Conservation (phyloP, 2,113 vertebrate species). For the Chaetops frenatus region DNA sequence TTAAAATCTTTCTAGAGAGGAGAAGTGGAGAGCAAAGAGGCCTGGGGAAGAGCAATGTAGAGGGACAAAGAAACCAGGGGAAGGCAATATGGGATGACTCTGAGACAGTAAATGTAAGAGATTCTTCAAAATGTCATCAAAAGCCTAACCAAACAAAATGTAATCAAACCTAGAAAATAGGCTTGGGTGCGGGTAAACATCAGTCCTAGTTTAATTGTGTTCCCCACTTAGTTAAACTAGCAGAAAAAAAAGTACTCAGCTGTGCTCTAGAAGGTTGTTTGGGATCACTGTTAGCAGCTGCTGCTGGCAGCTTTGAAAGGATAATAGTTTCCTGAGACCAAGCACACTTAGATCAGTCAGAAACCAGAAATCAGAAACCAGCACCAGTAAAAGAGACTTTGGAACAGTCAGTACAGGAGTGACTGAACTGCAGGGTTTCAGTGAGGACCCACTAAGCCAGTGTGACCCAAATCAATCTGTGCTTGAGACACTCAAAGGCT, state of each 20-base stretch:
- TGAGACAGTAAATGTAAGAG: background rate
- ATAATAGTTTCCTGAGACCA: background rate
- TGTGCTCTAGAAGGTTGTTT: background rate
- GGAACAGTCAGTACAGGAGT: background rate
- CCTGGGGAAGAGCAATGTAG: background rate
- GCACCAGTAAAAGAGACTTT: background rate
- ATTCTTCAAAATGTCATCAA: background rate
- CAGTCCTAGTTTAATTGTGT: background rate
- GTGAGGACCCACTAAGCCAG: background rate
- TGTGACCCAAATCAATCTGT: background rate
- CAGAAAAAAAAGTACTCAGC: background rate
- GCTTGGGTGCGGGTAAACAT: background rate
- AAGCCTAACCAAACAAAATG: background rate
- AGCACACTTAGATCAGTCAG: background rate
- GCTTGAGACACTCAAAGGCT: background rate
- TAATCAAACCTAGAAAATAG: background rate
- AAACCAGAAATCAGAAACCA: background rate
- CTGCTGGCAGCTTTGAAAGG: background rate
- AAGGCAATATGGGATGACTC: background rate
- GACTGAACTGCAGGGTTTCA: background rate
- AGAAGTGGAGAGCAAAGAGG: background rate
- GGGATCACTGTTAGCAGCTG: background rate
- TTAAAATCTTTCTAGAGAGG: background rate
- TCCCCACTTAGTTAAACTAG: background rate
- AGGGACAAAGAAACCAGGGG: background rate